Conservation (phyloP, 2,888 invertebrate genomes). For the Drosophila suboccidentalis region DNA sequence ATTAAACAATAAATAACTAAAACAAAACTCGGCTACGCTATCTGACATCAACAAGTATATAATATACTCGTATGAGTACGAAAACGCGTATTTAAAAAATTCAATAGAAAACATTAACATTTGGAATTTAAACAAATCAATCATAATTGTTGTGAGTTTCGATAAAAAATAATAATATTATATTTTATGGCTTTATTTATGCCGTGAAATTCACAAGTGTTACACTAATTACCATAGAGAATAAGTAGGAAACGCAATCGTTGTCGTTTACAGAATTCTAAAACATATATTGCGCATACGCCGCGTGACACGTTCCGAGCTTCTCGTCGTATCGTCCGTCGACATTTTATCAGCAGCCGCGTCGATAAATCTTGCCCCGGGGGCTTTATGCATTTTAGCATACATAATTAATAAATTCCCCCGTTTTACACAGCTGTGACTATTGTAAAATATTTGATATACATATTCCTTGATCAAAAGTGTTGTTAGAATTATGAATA, state of each 20-base stretch:
- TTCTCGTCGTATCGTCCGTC: neutral
- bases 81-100: neutral
- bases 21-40: conserved; percentile 10
- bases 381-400: conserved; percentile 31
- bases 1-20: conserved; percentile 13
- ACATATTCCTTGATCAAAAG: neutral
- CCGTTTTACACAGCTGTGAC: neutral
- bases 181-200: conserved; percentile 8
- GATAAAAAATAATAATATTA: conserved; percentile 1
- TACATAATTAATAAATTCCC: conserved; percentile 32
- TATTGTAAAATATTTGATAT: neutral
- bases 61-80: neutral
- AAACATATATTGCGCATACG: conserved; percentile 58
- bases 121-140: neutral
- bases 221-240: conserved; percentile 13
- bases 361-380: conserved; percentile 45
- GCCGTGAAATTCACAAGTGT: conserved; percentile 22
- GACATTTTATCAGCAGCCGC: conserved; percentile 36
- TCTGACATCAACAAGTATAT: conserved; percentile 5
- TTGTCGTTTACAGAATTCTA: neutral
- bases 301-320: conserved; percentile 45
- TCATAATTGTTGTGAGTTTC: conserved; percentile 19
- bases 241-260: conserved; percentile 14
- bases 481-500: neutral
- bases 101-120: conserved; percentile 4